These are phyloP conservation scores for Aegotheles bennettii DNA, from an alignment of 2,113 vertebrate genomes.

Conservation along the genomic window DNA sequence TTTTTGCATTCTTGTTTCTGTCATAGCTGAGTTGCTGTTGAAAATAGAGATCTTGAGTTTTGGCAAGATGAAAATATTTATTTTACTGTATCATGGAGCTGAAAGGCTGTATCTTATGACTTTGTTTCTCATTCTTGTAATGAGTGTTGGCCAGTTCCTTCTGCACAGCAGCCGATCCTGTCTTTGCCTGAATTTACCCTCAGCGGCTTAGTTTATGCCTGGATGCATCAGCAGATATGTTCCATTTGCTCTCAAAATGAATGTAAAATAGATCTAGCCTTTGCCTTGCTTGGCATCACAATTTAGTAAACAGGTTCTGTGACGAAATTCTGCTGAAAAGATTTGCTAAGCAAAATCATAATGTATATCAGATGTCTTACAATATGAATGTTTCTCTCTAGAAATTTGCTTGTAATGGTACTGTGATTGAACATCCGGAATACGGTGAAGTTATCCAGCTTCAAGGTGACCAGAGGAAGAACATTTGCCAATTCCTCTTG, in stretches of 20 bases:
- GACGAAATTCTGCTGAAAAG: neutral
- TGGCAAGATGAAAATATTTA: neutral
- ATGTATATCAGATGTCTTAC: neutral
- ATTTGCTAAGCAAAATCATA: neutral
- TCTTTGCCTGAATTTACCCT: neutral
- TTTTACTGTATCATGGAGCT: neutral
- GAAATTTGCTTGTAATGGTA: constrained; percentile 88
- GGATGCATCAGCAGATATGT: neutral
- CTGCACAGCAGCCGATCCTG: neutral
- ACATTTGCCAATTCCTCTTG: constrained; percentile 84
- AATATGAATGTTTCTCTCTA: constrained; percentile 13
- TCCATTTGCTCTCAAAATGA: neutral
- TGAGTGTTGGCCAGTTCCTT: neutral
- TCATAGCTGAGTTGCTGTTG: neutral
- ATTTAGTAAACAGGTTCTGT: neutral
- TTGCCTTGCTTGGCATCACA: neutral
- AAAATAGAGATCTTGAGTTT: neutral
- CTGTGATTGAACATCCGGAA: constrained; percentile 85
- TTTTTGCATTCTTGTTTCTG: neutral
- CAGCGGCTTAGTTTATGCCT: neutral
- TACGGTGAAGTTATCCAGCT: constrained; percentile 88
- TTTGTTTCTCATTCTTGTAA: neutral
- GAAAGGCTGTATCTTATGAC: neutral
- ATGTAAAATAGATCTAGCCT: neutral
- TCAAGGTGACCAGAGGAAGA: constrained; percentile 84